Evolutionary conservation across 1,140 invertebrate genomes (phyloP), one percentile per base, ranked within the genome.

Genomic region (Charaxes varanes): DNA sequence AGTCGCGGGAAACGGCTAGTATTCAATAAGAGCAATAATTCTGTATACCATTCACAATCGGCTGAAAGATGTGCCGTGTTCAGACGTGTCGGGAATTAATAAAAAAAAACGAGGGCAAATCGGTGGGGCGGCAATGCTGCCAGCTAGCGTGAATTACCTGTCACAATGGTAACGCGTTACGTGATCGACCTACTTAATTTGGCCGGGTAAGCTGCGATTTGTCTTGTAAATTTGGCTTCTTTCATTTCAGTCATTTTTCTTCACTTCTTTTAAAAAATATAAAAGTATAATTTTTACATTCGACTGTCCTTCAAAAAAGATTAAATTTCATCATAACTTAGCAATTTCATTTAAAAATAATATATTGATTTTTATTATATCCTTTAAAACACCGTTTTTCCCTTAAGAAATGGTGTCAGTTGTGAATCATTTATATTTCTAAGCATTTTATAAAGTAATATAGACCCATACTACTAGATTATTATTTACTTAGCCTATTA

Each of bases 1-100:
- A n/a, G n/a, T n/a, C n/a, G n/a, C n/a, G n/a, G n/a, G n/a, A n/a
- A n/a, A n/a, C n/a, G n/a, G n/a, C n/a, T n/a, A n/a, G n/a, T n/a
- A n/a, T n/a, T 50, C 45, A 54, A 62, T 49, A 55, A 38, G 27
- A 56, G 43, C 11, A 40, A 36, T 49, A 40, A 53, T 59, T 55
- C 47, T 61, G 60, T 53, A 46, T 53, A 60, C 57, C 54, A 55
- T 64, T 62, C 57, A 77, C 71, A 70, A 70, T 66, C 45, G 59
- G 49, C 63, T 47, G 62, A 63, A 74, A 77, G 56, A 62, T 24
- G 45, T 42, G 33, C 35, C 30, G 36, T 32, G 32, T 34, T 34
- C 23, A 60, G 47, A 74, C 74, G 74, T 70, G 71, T 51, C 33
- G 53, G 31, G 74, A 74, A 74, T 77, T 79, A 68, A 66, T 19